Conservation (phyloP, 2,797 vertebrate genomes). For the Coregonus suidteri region DNA sequence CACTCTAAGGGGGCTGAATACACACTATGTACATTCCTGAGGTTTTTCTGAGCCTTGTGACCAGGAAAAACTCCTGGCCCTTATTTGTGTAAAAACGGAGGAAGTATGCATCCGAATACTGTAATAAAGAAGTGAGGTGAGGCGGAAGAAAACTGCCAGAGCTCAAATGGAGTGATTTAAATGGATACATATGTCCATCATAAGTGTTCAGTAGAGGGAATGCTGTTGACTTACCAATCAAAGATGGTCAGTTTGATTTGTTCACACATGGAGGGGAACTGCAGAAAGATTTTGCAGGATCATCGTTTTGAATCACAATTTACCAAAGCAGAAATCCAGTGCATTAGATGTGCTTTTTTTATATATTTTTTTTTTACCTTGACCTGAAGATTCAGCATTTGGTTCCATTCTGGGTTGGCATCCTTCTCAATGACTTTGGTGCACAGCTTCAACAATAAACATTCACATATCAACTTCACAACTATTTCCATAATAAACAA, state of each 20-base stretch:
- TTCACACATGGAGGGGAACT: conserved; percentile 99
- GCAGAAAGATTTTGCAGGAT: conserved; percentile 21
- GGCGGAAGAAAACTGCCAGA: not conserved
- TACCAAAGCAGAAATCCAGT: not conserved
- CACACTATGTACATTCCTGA: not conserved
- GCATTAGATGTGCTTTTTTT: not conserved
- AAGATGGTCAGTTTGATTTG: conserved; percentile 88
- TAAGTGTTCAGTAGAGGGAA: not conserved
- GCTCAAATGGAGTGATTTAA: not conserved
- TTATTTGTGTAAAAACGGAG: not conserved
- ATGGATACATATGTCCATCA: not conserved
- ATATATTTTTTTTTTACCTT: conserved; percentile 79
- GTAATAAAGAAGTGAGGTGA: not conserved
- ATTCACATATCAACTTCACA: conserved; percentile 7
- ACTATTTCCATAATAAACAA: not conserved
- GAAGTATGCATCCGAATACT: not conserved
- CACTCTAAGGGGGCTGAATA: not conserved
- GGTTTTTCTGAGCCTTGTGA: not conserved
- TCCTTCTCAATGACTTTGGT: conserved; percentile 93
- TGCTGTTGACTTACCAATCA: conserved; percentile 87
- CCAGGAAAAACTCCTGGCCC: not conserved
- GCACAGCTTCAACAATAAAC: conserved; percentile 77
- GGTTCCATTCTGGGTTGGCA: conserved; percentile 98
- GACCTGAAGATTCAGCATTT: conserved; percentile 89
- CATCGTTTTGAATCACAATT: not conserved